Percentiles rank a stretch among this genome's conserved stretches.
phyloP scores from a whole-genome alignment of 2,888 invertebrate species.

The Gandaritis pyraliata region DNA sequence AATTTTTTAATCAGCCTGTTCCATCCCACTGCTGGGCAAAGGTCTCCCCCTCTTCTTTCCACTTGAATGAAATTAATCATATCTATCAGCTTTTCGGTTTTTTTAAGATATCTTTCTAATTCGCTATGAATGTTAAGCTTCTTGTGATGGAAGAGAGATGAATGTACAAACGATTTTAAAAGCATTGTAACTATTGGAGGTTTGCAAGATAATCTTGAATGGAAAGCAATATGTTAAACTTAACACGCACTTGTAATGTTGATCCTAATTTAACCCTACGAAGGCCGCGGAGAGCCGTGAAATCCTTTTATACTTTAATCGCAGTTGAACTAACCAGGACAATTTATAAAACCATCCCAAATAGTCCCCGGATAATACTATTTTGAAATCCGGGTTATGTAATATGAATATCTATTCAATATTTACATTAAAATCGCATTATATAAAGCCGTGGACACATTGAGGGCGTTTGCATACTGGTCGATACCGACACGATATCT shows the following conservation, averaged over 20 bases:
- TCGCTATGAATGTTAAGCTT: too few relatives aligned
- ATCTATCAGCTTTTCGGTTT: too few relatives aligned
- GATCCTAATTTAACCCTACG: conserved; percentile 1
- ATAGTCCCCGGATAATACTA: conserved; percentile 20
- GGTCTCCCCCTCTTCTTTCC: too few relatives aligned
- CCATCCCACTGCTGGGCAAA: too few relatives aligned
- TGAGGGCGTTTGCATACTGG: neutral
- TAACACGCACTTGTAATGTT: neutral
- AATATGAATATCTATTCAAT: conserved; percentile 30
- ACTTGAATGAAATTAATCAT: too few relatives aligned
- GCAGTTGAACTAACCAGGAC: conserved; percentile 14
- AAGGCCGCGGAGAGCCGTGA: neutral
- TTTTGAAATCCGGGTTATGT: conserved; percentile 23
- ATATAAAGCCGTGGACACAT: conserved; percentile 20
- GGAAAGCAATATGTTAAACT: neutral
- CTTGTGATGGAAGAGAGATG: too few relatives aligned
- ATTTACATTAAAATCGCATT: conserved; percentile 34
- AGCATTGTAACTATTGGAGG: too few relatives aligned
- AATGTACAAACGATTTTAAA: too few relatives aligned
- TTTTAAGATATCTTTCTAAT: too few relatives aligned
- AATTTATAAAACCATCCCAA: conserved; percentile 17
- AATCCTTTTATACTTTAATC: conserved; percentile 25
- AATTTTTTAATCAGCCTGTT: too few relatives aligned
- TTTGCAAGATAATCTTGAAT: too few relatives aligned
- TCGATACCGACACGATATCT: too few relatives aligned